Conservation (phyloP, 2,888 invertebrate species). For the Meganola albula region DNA sequence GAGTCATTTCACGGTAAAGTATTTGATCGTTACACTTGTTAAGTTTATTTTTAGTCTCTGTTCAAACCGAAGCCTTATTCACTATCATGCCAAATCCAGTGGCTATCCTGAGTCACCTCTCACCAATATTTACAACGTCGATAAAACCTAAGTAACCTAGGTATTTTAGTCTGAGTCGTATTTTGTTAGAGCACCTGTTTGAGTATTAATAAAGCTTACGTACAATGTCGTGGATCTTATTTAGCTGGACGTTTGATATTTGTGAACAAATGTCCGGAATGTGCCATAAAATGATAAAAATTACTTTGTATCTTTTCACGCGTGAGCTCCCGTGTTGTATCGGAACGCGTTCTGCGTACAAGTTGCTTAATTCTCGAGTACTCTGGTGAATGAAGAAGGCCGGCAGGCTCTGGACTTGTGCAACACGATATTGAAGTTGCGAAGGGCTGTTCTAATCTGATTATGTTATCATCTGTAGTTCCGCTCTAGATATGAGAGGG, state of each 20-base stretch:
- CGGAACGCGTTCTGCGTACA: constrained; percentile 23
- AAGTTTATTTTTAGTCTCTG: no score
- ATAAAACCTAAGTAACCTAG: no score
- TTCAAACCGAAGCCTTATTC: no score
- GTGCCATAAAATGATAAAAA: constrained; percentile 4
- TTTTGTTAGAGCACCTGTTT: no score
- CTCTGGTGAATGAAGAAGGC: constrained; percentile 37
- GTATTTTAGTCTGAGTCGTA: no score
- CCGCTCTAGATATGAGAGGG: constrained; percentile 21
- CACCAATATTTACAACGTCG: no score
- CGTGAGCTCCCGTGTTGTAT: constrained; percentile 34
- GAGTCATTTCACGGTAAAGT: constrained; percentile 18
- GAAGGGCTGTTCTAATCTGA: constrained; percentile 35
- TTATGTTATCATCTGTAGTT: constrained; percentile 33
- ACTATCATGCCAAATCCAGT: no score
- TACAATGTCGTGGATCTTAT: no score
- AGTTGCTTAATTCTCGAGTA: constrained; percentile 35
- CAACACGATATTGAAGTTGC: constrained; percentile 40
- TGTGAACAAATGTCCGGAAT: constrained; percentile 17
- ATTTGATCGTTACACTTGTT: no score
- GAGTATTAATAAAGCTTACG: no score
- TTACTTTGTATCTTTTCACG: constrained; percentile 32
- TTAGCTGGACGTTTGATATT: no score
- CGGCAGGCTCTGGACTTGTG: constrained; percentile 33
- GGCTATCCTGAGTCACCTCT: no score